Evolutionary conservation across 2,888 invertebrate genomes (phyloP).

Genomic region (Harpagoxenus sublaevis): DNA sequence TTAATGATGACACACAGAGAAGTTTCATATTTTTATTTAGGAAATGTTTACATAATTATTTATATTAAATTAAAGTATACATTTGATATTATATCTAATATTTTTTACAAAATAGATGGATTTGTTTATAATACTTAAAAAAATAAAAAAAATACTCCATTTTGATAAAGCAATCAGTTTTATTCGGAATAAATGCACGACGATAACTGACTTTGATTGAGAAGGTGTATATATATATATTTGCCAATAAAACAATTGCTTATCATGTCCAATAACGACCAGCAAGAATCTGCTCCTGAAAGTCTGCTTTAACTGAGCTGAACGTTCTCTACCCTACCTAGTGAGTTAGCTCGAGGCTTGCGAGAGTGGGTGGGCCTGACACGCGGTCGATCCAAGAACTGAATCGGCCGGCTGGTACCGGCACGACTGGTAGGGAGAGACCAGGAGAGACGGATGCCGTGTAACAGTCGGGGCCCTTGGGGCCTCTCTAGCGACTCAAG

Average conservation of each 20-base stretch:
- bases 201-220: neutral
- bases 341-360: slow-evolving; percentile 53
- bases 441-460: slow-evolving; percentile 51
- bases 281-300: slow-evolving; percentile 25
- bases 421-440: slow-evolving; percentile 47
- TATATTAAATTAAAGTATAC: slow-evolving; percentile 12
- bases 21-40: neutral
- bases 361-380: slow-evolving; percentile 71
- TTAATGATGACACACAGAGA: neutral
- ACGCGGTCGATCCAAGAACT: slow-evolving; percentile 60
- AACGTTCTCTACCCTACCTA: slow-evolving; percentile 68
- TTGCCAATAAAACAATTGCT: neutral
- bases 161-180: neutral
- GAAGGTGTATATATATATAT: neutral
- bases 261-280: neutral
- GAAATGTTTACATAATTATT: neutral
- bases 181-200: neutral
- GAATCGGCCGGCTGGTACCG: slow-evolving; percentile 64
- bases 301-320: slow-evolving; percentile 22
- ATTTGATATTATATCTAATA: neutral
- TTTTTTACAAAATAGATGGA: neutral
- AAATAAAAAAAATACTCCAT: neutral
- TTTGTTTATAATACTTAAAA: neutral
- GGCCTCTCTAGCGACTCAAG: slow-evolving; percentile 64
- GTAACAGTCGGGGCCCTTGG: slow-evolving; percentile 68